phyloP scores from a whole-genome alignment of 1,140 invertebrate genomes.

The Centruroides vittatus region DNA sequence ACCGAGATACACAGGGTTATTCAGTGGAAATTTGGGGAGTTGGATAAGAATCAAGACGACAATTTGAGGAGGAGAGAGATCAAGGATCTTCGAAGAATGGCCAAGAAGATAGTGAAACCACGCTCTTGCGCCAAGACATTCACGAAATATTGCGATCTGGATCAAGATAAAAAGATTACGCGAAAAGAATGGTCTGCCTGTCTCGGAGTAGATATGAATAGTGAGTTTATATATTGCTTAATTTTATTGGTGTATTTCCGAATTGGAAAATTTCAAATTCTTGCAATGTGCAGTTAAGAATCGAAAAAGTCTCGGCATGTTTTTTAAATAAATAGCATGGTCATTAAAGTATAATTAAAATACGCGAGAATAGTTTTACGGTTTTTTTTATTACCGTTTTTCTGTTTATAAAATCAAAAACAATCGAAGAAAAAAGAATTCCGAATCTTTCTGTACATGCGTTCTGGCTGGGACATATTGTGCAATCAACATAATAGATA shows the following conservation, averaged over 20 bases:
- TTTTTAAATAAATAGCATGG: no score
- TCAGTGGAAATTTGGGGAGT: slow-evolving; percentile 71
- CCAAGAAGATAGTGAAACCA: slow-evolving; percentile 72
- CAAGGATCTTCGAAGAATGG: slow-evolving; percentile 54
- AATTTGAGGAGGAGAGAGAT: slow-evolving; percentile 63
- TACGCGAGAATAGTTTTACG: no score
- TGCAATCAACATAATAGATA: slow-evolving; percentile 6
- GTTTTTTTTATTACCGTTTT: no score
- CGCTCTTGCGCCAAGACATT: slow-evolving; percentile 77
- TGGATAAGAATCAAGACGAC: slow-evolving; percentile 62
- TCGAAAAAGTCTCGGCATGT: no score
- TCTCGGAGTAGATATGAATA: slow-evolving; percentile 47
- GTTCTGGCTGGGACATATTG: slow-evolving; percentile 7
- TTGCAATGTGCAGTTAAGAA: no score
- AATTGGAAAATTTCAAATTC: no score
- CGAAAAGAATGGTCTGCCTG: slow-evolving; percentile 65
- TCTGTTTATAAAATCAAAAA: no score
- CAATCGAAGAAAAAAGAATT: no score
- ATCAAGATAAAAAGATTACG: slow-evolving; percentile 57
- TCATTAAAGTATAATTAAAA: no score
- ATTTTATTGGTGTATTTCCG: no score
- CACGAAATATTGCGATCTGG: slow-evolving; percentile 64
- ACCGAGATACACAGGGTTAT: slow-evolving; percentile 23
- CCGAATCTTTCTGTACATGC: no score
- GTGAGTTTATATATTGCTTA: slow-evolving; percentile 26